These are phyloP conservation scores for Festucalex cinctus DNA, from an alignment of 2,113 vertebrate species.

Conservation along the genomic window DNA sequence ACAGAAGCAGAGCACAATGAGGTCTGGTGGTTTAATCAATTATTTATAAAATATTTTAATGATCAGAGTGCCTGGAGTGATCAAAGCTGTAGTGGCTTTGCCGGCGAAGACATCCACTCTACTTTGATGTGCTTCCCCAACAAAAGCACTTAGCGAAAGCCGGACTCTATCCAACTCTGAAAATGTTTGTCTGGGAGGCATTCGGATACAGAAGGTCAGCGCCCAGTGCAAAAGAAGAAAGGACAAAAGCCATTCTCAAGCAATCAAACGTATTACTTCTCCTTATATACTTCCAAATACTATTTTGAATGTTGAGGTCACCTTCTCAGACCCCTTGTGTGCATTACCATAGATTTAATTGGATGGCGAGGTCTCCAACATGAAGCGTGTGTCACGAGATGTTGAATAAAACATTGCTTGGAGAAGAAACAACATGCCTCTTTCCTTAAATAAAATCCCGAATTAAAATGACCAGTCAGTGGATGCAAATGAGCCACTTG, in stretches of 20 bases:
- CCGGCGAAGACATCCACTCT: slow-evolving; percentile 65
- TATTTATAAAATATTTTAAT: slow-evolving; percentile 86
- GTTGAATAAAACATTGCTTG: slow-evolving; percentile 68
- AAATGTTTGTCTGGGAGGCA: slow-evolving; percentile 52
- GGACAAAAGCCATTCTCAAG: slow-evolving; percentile 15
- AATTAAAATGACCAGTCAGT: slow-evolving; percentile 51
- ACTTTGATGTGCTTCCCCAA: slow-evolving; percentile 76
- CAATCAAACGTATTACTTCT: slow-evolving; percentile 19
- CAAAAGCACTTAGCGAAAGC: slow-evolving; percentile 72
- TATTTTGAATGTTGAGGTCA: slow-evolving; percentile 52
- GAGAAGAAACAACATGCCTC: slow-evolving; percentile 43
- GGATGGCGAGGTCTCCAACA: slow-evolving; percentile 48
- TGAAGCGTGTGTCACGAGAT: slow-evolving; percentile 54
- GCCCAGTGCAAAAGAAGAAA: slow-evolving; percentile 35
- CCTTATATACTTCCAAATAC: slow-evolving; percentile 4
- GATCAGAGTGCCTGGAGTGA: slow-evolving; percentile 77
- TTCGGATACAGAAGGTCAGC: slow-evolving; percentile 46
- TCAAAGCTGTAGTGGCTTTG: slow-evolving; percentile 78
- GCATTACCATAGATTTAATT: slow-evolving; percentile 68
- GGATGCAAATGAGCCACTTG: slow-evolving; percentile 56
- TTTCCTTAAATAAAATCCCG: slow-evolving; percentile 41
- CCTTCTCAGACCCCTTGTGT: slow-evolving; percentile 42
- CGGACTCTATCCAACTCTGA: slow-evolving; percentile 59
- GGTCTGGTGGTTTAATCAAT: slow-evolving; percentile 79
- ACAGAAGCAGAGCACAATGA: slow-evolving; percentile 71